Conservation (phyloP, 2,113 vertebrate species). For the Dolichallabes microphthalmus region DNA sequence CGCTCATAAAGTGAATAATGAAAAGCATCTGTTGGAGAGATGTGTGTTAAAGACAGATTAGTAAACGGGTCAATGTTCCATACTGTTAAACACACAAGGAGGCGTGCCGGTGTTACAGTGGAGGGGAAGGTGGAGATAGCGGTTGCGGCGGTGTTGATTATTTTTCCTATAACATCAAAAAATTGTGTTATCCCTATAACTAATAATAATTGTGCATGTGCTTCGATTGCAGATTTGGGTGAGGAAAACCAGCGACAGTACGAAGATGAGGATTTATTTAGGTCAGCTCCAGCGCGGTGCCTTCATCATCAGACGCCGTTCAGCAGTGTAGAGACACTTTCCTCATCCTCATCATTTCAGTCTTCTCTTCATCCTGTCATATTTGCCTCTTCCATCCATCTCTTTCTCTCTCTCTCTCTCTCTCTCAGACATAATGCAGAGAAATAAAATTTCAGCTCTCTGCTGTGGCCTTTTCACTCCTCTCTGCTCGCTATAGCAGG, state of each 20-base stretch:
- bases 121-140: too few relatives aligned
- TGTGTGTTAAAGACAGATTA: neutral
- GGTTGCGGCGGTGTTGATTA: neutral
- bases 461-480: conserved; percentile 31
- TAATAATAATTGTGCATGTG: conserved; percentile 1
- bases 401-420: neutral
- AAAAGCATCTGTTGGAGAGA: neutral
- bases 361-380: neutral
- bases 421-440: neutral
- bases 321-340: conserved; percentile 78
- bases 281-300: conserved; percentile 95
- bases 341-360: neutral
- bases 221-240: conserved; percentile 87
- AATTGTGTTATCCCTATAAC: neutral
- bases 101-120: neutral
- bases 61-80: neutral
- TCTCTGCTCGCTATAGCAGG: neutral
- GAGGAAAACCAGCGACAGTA: conserved; percentile 98
- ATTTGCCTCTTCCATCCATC: too few relatives aligned
- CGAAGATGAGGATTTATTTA: conserved; percentile 98
- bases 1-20: neutral
- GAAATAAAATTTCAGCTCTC: neutral
- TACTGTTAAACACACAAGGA: neutral
- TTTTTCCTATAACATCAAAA: neutral
- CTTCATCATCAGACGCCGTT: conserved; percentile 92